Conservation (phyloP, 2,113 vertebrate species). For the Tricholaema leucomelas region DNA sequence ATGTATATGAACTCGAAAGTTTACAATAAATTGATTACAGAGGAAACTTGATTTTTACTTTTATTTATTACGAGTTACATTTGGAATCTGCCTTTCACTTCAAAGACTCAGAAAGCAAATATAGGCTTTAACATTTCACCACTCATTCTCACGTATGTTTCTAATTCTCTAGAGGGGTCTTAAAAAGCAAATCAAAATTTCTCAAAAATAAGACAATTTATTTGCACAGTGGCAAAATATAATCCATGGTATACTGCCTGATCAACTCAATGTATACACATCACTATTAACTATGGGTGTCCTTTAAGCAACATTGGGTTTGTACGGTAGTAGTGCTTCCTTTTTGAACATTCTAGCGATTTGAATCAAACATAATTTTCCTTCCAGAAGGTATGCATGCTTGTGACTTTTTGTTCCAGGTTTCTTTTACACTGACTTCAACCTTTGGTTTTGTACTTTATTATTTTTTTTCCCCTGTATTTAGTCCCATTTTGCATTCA, state of each 20-base stretch:
- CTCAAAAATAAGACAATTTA: conserved; percentile 66
- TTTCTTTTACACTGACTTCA: not conserved
- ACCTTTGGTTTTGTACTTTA: not conserved
- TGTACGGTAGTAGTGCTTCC: conserved; percentile 10
- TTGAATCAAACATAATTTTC: conserved; percentile 55
- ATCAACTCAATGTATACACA: conserved; percentile 41
- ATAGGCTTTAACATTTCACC: conserved; percentile 61
- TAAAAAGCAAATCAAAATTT: conserved; percentile 59
- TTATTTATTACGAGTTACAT: conserved; percentile 54
- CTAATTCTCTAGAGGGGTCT: conserved; percentile 65
- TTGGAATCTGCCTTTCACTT: conserved; percentile 56
- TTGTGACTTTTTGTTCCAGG: not conserved
- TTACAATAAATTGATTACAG: conserved; percentile 47
- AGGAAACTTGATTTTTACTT: conserved; percentile 42
- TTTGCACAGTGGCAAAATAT: conserved; percentile 65
- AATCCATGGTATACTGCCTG: conserved; percentile 24
- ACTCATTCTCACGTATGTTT: conserved; percentile 65
- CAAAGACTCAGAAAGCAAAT: conserved; percentile 58
- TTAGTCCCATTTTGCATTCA: conserved; percentile 37
- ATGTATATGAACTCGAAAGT: conserved; percentile 51
- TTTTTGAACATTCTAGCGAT: conserved; percentile 33
- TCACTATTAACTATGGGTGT: conserved; percentile 55
- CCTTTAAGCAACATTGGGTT: conserved; percentile 60
- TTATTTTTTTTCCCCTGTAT: conserved; percentile 34
- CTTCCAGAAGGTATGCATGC: conserved; percentile 16